Evolutionary conservation across 2,888 invertebrate genomes (phyloP).

Genomic region (Pseudoips prasinana): DNA sequence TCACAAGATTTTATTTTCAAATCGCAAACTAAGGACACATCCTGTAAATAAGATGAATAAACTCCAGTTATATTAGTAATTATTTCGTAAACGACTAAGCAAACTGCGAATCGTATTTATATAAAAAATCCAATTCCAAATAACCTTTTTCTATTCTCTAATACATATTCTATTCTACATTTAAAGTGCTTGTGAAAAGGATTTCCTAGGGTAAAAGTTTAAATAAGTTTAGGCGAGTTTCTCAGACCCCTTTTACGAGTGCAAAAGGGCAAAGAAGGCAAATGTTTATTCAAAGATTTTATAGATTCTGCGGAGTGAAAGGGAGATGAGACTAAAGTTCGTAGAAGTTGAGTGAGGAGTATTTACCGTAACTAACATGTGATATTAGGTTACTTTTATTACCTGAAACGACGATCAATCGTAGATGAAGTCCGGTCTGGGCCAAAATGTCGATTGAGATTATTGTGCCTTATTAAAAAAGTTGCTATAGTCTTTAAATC

Average conservation of each 20-base stretch:
- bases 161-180: constrained; percentile 75
- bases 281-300: constrained; percentile 80
- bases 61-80: too few species aligned
- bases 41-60: too few species aligned
- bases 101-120: constrained; percentile 47
- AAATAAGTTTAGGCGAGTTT: constrained; percentile 79
- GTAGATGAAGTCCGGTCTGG: too few species aligned
- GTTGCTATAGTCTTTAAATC: too few species aligned
- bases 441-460: too few species aligned
- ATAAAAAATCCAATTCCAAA: constrained; percentile 47
- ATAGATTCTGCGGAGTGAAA: constrained; percentile 67
- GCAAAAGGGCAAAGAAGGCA: constrained; percentile 76
- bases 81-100: constrained; percentile 2
- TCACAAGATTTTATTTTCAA: too few species aligned
- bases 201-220: constrained; percentile 79
- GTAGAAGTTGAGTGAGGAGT: constrained; percentile 35
- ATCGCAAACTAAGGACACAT: too few species aligned
- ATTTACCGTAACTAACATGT: constrained; percentile 12
- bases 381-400: constrained; percentile 5
- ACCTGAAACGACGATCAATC: too few species aligned
- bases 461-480: too few species aligned
- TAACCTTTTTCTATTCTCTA: constrained; percentile 57
- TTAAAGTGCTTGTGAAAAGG: constrained; percentile 75
- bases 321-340: constrained; percentile 42
- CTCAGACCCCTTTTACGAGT: constrained; percentile 76